Base-by-base conservation (phyloP, 92 coral and sea anemone species). In the Heteractis magnifica region DNA sequence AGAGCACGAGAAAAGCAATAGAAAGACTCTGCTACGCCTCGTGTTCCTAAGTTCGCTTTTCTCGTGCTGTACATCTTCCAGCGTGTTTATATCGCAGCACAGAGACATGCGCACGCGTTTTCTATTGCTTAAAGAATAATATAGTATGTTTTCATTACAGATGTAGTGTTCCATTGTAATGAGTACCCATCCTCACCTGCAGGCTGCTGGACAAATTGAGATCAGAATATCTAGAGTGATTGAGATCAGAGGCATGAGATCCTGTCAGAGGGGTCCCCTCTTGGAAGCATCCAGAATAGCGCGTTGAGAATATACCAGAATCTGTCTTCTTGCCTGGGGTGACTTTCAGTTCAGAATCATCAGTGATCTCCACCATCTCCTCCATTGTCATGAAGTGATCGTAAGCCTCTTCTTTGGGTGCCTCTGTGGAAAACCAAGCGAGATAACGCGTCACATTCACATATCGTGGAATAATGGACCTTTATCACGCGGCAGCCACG, bases 361-460 rank as follows among this genome's bases (percentile, higher is more conserved):
- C 92, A 6, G 82, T 79, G 13, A 87, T 87, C 79, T 88, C 92
- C 11, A 86, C 85, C 78, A 91, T 90, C 78, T 91, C 91, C 14
- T 93, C 98, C 98, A 93, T 89, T 6, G 98, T 85, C 98, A 93
- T 93, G 65, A 82, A 93, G 48, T 89, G 91, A 85, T 93, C 98
- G 68, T 82, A 89, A 1, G 93, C 88, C 51, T 93, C 98, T 71
- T 93, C 98, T 55, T 88, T 65, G 23, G 80, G 73, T 23, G 73
- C 82, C 51, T 84, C 44, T 86, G 87, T 68, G 20, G 20, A 62
- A 62, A 62, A 10, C 19, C 70, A 18, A 62, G 23, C 19, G 12
- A 34, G 3, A 34, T 34, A 0, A 2, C 44, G 44, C 44, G 44
- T 34, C 3, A 34, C 44, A 34, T 34, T 34, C 44, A 34, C 44